These are phyloP conservation scores for Chloropsis cyanopogon DNA, from an alignment of 2,113 vertebrate genomes.

Conservation along the genomic window DNA sequence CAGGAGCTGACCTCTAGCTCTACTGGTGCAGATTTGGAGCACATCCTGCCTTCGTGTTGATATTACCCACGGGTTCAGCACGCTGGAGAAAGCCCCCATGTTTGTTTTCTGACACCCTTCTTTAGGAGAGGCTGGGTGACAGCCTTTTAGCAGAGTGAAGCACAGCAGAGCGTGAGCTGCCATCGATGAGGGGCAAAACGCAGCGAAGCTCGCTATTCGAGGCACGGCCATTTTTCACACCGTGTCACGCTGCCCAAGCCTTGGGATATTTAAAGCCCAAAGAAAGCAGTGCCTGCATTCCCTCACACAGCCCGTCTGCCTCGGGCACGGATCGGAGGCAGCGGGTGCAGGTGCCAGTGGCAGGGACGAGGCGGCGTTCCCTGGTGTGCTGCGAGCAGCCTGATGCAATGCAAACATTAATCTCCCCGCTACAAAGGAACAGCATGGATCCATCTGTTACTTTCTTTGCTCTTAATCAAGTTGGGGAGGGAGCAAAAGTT, in stretches of 20 bases:
- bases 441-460: constrained; percentile 47
- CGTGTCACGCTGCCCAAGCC: rapidly evolving
- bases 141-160: background rate
- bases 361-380: background rate
- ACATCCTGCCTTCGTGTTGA: rapidly evolving
- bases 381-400: background rate
- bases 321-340: background rate
- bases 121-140: rapidly evolving
- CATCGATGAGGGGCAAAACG: background rate
- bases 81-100: background rate
- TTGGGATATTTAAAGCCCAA: background rate
- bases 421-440: constrained; percentile 60
- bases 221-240: background rate
- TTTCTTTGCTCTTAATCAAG: constrained; percentile 21
- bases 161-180: background rate
- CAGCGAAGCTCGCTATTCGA: background rate
- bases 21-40: rapidly evolving
- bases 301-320: background rate
- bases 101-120: background rate
- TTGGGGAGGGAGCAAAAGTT: constrained; percentile 53
- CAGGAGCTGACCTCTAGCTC: background rate
- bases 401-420: constrained; percentile 30
- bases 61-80: background rate
- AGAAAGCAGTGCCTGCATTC: background rate
- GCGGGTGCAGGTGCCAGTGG: constrained; percentile 3